Evolutionary conservation across 2,888 invertebrate species (phyloP), one percentile per base, ranked within the genome.

Genomic region (Drosophila anomelani): DNA sequence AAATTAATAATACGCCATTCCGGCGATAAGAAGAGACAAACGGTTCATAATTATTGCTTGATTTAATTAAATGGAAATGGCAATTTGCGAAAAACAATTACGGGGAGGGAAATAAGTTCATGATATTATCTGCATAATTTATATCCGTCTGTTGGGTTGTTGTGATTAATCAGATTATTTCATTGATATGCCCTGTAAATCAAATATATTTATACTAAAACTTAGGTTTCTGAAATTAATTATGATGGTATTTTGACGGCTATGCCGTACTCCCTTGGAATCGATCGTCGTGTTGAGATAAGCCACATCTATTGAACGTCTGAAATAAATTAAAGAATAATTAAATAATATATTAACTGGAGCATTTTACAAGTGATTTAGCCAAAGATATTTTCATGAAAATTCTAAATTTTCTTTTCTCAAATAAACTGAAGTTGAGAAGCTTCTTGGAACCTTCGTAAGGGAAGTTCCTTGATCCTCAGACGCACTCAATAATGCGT

Each of bases 81-180:
- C 38, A 63, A 67, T 64, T 71, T 62, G 74, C 71, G 61, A 38
- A 46, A 49, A 60, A 54, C 36, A 63, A 63, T 61, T 29, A 20
- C 20, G 20, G 20, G 20, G 20, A 20, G 20, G 3, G 20, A 3
- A 20, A 20, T 3, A 34, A 60, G 38, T n/a, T 23, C 26, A 36
- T 4, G 47, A 70, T 66, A 66, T 53, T 38, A 75, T 72, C 63
- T 73, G 70, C 63, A 78, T 78, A 76, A 78, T 62, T 64, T 73
- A 75, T 70, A 43, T 59, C 4, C 23, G 9, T 34, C 15, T 12
- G n/a, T n/a, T 47, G 54, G 23, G 32, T 38, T 13, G 23, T 15
- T 3, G 29, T 6, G 29, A 9, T 4, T 15, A 39, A 39, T 44
- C 44, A 1, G 23, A 44, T 44, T 44, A 13, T 7, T 20, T 6